These are phyloP conservation scores for Odontophorus gujanensis DNA, from an alignment of 2,113 vertebrate species.

Conservation along the genomic window DNA sequence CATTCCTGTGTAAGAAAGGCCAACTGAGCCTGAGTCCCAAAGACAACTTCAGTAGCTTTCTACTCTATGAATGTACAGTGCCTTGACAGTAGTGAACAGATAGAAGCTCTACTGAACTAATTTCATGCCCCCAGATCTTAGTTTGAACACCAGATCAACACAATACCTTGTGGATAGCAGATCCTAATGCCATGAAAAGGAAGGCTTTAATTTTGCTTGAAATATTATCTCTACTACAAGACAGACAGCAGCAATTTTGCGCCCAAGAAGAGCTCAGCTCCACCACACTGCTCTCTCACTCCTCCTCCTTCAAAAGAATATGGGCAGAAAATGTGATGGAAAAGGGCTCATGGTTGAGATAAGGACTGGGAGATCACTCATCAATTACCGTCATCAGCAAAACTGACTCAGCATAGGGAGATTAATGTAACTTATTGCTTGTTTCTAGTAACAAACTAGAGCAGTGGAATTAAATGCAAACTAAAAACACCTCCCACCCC, in stretches of 20 bases:
- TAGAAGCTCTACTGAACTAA: neutral
- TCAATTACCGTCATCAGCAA: neutral
- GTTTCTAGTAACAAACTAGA: neutral
- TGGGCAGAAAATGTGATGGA: neutral
- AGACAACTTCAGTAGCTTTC: neutral
- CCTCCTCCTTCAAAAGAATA: neutral
- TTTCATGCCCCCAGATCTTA: neutral
- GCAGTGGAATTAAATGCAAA: neutral
- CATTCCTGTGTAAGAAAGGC: neutral
- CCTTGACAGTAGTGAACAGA: neutral
- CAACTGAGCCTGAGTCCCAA: neutral
- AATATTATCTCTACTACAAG: neutral
- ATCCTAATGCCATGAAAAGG: neutral
- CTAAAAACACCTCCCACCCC: neutral
- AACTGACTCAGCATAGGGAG: neutral
- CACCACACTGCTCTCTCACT: neutral
- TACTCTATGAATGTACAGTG: neutral
- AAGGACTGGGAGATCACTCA: neutral
- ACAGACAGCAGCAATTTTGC: neutral
- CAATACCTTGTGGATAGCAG: neutral
- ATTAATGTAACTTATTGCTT: neutral
- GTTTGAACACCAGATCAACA: neutral
- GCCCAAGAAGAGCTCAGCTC: neutral
- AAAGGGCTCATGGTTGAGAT: neutral
- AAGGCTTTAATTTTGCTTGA: neutral